A percentile compares a stretch with the other conserved stretches of the same genome.
Conservation (phyloP, 1,140 invertebrate genomes). For the Orchestia grillus region DNA sequence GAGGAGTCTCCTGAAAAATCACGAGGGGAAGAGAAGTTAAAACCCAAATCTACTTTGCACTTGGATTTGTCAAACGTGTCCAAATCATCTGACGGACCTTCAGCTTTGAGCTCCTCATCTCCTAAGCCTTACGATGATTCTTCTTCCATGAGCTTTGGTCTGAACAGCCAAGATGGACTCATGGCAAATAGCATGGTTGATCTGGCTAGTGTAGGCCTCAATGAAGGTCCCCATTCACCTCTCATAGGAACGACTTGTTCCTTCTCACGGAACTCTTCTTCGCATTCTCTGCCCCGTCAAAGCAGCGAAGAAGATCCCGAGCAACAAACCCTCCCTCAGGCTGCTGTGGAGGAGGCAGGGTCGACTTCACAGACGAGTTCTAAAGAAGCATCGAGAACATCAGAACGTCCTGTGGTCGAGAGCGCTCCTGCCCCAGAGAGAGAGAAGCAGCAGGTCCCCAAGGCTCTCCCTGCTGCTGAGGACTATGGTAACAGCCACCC, state of each 20-base stretch:
- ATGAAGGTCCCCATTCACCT: slow-evolving; percentile 69
- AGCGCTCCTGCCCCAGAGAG: not conserved
- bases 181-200: slow-evolving; percentile 87
- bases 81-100: not conserved
- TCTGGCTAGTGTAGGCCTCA: slow-evolving; percentile 72
- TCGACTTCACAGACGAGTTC: not conserved
- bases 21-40: not conserved
- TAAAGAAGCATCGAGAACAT: not conserved
- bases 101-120: slow-evolving; percentile 6
- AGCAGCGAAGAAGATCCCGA: not conserved
- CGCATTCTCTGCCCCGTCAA: not conserved
- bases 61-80: slow-evolving; percentile 10
- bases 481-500: not conserved
- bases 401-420: not conserved
- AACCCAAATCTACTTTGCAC: not conserved
- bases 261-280: not conserved
- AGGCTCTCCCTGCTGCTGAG: not conserved
- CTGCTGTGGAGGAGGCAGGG: not conserved
- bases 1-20: not conserved
- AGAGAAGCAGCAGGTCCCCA: not conserved
- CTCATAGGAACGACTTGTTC: not conserved
- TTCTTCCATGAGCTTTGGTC: slow-evolving; percentile 35
- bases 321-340: not conserved
- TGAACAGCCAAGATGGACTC: slow-evolving; percentile 60
- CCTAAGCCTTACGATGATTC: slow-evolving; percentile 38